Percentiles rank a stretch among this genome's conserved stretches.
phyloP scores from a whole-genome alignment of 2,888 invertebrate species.

The Sarcophaga caerulescens region DNA sequence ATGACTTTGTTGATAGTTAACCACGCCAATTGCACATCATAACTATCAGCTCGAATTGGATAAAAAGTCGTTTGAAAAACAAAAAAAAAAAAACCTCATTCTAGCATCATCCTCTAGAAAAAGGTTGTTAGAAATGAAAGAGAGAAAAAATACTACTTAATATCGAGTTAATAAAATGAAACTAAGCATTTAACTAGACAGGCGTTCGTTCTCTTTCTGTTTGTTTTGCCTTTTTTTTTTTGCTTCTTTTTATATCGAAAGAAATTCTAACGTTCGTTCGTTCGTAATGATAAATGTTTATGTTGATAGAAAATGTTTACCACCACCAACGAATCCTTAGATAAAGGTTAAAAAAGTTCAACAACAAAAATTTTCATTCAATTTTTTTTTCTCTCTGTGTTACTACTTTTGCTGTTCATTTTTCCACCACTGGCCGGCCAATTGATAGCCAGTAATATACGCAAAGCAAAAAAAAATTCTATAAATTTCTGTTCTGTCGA shows the following conservation, averaged over 20 bases:
- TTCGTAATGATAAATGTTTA: slow-evolving; percentile 67
- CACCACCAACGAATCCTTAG: slow-evolving; percentile 65
- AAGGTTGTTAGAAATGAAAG: slow-evolving; percentile 47
- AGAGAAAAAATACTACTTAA: slow-evolving; percentile 26
- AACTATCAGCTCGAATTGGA: slow-evolving; percentile 59
- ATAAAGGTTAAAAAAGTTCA: slow-evolving; percentile 67
- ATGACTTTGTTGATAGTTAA: slow-evolving; percentile 67
- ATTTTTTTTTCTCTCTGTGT: slow-evolving; percentile 42
- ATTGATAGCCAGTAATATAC: not conserved
- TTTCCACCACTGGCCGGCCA: not conserved
- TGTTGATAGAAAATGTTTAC: slow-evolving; percentile 68
- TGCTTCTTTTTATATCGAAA: not conserved
- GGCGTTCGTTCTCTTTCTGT: slow-evolving; percentile 53
- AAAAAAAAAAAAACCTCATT: slow-evolving; percentile 28
- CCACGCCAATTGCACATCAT: slow-evolving; percentile 68
- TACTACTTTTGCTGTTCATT: not conserved
- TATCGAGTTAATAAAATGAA: slow-evolving; percentile 64
- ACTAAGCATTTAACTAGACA: slow-evolving; percentile 62
- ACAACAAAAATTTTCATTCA: slow-evolving; percentile 63
- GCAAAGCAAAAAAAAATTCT: slow-evolving; percentile 5
- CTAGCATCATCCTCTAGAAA: slow-evolving; percentile 44
- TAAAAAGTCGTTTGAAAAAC: not conserved
- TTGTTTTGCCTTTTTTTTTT: not conserved
- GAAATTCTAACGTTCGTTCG: slow-evolving; percentile 33
- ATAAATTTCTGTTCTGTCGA: slow-evolving; percentile 7